Conservation (phyloP, 1,140 invertebrate species). For the Limonius californicus region DNA sequence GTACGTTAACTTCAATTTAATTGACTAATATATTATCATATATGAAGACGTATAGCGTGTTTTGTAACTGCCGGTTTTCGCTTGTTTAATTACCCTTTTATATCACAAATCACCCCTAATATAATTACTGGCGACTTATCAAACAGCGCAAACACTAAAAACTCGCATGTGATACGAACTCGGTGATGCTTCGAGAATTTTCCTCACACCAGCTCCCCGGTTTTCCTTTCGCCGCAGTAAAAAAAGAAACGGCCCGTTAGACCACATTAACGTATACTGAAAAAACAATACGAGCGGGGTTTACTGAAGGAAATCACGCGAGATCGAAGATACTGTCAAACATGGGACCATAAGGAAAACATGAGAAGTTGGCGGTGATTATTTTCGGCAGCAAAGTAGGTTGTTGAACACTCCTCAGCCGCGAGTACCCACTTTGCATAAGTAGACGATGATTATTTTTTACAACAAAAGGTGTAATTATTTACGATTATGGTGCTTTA, state of each 20-base stretch:
- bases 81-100: slow-evolving; percentile 1
- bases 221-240: not conserved
- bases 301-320: slow-evolving; percentile 9
- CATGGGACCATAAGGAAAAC: slow-evolving; percentile 6
- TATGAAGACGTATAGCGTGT: not conserved
- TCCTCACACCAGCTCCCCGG: not conserved
- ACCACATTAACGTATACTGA: slow-evolving; percentile 1
- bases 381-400: not conserved
- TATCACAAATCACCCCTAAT: slow-evolving; percentile 1
- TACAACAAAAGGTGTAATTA: slow-evolving; percentile 11
- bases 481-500: slow-evolving; percentile 7
- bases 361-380: slow-evolving; percentile 5
- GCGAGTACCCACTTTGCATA: slow-evolving; percentile 4
- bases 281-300: not conserved
- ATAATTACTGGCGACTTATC: not conserved
- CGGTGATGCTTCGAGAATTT: not conserved
- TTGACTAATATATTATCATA: not conserved
- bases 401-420: not conserved
- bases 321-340: slow-evolving; percentile 3
- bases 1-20: not conserved
- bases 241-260: not conserved
- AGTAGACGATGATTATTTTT: slow-evolving; percentile 3
- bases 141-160: not conserved
- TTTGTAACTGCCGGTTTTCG: not conserved
- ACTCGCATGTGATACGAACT: not conserved